Evolutionary conservation across 2,797 vertebrate species (phyloP), one percentile per base, ranked within the genome.

Genomic region (Tarsius wallacei): DNA sequence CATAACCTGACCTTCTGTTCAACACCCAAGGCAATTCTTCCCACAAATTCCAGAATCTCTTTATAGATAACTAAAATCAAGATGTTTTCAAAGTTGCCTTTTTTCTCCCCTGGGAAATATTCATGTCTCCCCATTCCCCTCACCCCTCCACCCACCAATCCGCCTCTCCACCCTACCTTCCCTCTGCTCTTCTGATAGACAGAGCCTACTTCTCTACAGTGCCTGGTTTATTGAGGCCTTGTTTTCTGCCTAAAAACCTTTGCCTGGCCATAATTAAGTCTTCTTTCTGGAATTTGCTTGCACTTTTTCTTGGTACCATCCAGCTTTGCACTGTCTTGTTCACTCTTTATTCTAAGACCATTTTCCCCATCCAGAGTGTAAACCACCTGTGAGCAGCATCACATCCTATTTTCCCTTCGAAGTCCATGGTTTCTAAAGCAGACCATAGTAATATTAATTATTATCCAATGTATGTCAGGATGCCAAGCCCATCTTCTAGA

Each of bases 271-370:
- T 70, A 15, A 13, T 22, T 47, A 55, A 49, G 3, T 63, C 49
- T 91, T 33, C 28, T 92, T 90, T 90, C 51, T 94, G 68, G 31
- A 93, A 33, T 81, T n/a, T 33, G n/a, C 61, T 85, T 77, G 19
- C n/a, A 28, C 7, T 55, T 68, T 49, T 49, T 53, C 63, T 49
- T 64, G n/a, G 2, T 77, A 51, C 36, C 11, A n/a, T 63, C 33
- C 15, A n/a, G 33, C 61, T 66, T 87, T 81, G 16, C 19, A 61
- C 4, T 55, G 31, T 28, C 57, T 63, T 87, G 19, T 81, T 73
- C 28, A 71, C 87, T 33, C 19, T 47, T 63, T 31, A 82, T 76
- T 63, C 74, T 33, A n/a, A 26, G 31, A 6, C 33, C 26, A 81
- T 9, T 53, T 14, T 86, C 19, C 19, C 8, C 57, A 92, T 59